Evolutionary conservation across 2,888 invertebrate genomes (phyloP).

Genomic region (Autographa gamma): DNA sequence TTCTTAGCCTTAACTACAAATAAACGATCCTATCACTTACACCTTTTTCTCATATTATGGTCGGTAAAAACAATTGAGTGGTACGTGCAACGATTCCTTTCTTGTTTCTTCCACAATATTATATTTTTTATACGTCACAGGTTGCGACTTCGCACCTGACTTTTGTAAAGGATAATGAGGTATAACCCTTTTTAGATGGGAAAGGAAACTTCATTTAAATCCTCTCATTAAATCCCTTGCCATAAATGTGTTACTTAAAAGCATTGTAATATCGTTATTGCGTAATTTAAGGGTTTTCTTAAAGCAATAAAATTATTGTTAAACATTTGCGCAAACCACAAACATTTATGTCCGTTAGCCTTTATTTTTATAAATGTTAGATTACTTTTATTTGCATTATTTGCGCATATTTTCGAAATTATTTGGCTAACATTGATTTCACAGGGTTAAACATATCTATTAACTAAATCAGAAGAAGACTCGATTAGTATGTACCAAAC

Average conservation of each 20-base stretch:
- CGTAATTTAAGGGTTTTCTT: not conserved
- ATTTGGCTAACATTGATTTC: too few species aligned
- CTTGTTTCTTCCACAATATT: conserved; percentile 3
- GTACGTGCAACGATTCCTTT: conserved; percentile 3
- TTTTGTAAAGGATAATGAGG: conserved; percentile 1
- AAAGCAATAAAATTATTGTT: not conserved
- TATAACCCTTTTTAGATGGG: not conserved
- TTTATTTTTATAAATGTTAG: too few species aligned
- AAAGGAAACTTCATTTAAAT: not conserved
- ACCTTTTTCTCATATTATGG: not conserved
- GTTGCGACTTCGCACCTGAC: not conserved
- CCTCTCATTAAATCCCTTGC: not conserved
- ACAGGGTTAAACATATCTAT: too few species aligned
- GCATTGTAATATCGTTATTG: not conserved
- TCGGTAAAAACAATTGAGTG: not conserved
- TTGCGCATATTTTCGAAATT: too few species aligned
- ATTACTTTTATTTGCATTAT: too few species aligned
- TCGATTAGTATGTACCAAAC: too few species aligned
- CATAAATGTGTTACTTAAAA: not conserved
- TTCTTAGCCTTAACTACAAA: not conserved
- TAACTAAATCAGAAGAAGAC: too few species aligned
- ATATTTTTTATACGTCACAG: conserved; percentile 8
- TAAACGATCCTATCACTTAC: not conserved
- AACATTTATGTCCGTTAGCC: not conserved
- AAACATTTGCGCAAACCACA: not conserved